Base-by-base conservation (phyloP, 2,797 vertebrate species). In the Oreonectes daqikongensis region DNA sequence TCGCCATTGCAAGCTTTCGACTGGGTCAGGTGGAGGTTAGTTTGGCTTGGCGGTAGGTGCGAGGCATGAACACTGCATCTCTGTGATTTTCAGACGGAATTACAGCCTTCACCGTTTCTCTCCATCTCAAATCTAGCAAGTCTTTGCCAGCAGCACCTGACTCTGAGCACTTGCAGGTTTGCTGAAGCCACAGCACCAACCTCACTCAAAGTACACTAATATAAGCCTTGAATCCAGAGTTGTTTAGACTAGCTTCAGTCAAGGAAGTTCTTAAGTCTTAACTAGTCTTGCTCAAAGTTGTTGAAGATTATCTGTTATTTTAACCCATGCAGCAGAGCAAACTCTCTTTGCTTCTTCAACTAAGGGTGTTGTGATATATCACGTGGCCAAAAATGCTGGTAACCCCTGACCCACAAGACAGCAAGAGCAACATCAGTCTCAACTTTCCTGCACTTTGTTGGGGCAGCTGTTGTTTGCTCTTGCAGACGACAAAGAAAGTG, bases 21-120 rank as follows among this genome's bases (percentile, higher is more conserved):
- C 78, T 79, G 75, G 83, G 83, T 84, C 83, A 85, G 73, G 60
- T 76, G 70, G 79, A 83, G 84, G 82, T 85, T 85, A 85, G 84
- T 83, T 87, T 77, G 76, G 79, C 55, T 85, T 79, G 81, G 80
- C 78, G 11, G 30, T 59, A 26, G 76, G 48, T 59, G 60, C 50
- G 5, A 67, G 40, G 40, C 50, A 40, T 20, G 53, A 85, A 87
- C 81, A 84, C 78, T 81, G 77, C 60, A 26, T 70, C 81, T 84
- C 81, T 84, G 78, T 85, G 32, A 59, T 61, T 77, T 77, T 78
- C 66, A 69, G 71, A 65, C 28, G 1, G 65, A 66, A 30, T 82
- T 79, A 28, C 70, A 69, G 57, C 71, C 60, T 63, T 50, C 11
- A 15, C 26, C 46, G 59, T 77, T 72, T 71, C 65, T 53, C 71